A percentile compares a stretch with the other conserved stretches of the same genome.
Conservation (phyloP, 2,888 invertebrate species). For the Drosophila ezoana region DNA sequence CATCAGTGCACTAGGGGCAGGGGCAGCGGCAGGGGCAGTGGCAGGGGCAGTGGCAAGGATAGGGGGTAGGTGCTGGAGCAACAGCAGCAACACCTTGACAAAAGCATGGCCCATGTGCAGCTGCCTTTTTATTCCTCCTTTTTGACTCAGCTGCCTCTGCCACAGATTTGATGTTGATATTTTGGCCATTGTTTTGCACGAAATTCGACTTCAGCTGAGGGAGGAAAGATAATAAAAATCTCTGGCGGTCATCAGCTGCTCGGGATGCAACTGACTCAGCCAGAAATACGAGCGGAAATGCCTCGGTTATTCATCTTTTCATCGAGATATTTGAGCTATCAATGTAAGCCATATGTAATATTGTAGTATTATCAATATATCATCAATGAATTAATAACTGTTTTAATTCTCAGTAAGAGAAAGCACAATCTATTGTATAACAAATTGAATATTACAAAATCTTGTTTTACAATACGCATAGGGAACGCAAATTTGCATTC, state of each 20-base stretch:
- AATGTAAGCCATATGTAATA: background rate
- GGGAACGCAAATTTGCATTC: too few relatives aligned
- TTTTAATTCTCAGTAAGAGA: background rate
- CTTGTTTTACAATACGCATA: background rate
- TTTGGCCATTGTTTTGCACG: constrained; percentile 43
- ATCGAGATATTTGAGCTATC: background rate
- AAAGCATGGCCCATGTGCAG: constrained; percentile 40
- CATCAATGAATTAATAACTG: background rate
- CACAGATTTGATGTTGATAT: constrained; percentile 29
- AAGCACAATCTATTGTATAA: background rate
- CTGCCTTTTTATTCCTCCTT: constrained; percentile 31
- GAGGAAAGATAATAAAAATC: constrained; percentile 1
- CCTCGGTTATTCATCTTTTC: constrained; percentile 12
- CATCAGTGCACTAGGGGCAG: constrained; percentile 15
- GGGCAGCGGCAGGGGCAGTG: background rate
- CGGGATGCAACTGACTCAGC: constrained; percentile 25
- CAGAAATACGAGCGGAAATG: constrained; percentile 28
- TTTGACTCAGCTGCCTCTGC: constrained; percentile 53
- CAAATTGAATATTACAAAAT: background rate
- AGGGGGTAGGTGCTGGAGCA: constrained; percentile 7
- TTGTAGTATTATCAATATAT: background rate
- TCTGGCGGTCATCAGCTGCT: constrained; percentile 40
- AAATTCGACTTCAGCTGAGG: constrained; percentile 42
- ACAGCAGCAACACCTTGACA: constrained; percentile 24
- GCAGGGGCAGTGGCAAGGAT: background rate